Conservation (phyloP, 2,797 vertebrate species). For the Pipistrellus pygmaeus region DNA sequence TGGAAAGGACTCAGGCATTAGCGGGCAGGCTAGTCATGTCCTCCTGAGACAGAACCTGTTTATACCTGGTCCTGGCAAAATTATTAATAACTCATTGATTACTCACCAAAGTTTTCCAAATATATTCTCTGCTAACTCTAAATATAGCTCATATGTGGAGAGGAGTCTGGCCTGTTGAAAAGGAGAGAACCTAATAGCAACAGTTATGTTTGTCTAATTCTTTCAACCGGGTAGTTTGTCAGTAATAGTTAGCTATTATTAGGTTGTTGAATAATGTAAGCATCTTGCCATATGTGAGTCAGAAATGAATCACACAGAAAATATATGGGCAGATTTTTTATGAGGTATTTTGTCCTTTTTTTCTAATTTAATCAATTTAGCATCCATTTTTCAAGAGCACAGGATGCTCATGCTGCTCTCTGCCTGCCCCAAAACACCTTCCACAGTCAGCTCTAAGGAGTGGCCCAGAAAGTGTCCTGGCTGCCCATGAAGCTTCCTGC, state of each 20-base stretch:
- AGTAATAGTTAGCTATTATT: neutral
- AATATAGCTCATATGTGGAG: neutral
- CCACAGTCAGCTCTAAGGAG: neutral
- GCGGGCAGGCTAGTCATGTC: neutral
- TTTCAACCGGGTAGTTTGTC: neutral
- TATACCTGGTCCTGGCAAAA: neutral
- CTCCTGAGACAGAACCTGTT: neutral
- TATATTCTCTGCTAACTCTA: neutral
- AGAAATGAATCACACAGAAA: slow-evolving; percentile 30
- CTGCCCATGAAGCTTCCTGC: neutral
- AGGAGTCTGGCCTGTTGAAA: neutral
- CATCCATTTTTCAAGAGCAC: neutral
- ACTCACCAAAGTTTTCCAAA: neutral
- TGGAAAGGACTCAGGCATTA: neutral
- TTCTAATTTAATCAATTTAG: neutral
- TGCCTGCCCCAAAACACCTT: neutral
- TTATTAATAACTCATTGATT: neutral
- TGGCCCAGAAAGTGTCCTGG: neutral
- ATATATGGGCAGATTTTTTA: neutral
- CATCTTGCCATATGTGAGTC: neutral
- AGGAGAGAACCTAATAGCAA: neutral
- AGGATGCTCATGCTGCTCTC: neutral
- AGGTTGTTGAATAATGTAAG: slow-evolving; percentile 11
- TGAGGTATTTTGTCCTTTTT: neutral
- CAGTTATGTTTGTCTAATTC: neutral